Evolutionary conservation across 2,888 invertebrate species (phyloP), one percentile per base, ranked within the genome.

Genomic region (Tromatobia lineatoria): DNA sequence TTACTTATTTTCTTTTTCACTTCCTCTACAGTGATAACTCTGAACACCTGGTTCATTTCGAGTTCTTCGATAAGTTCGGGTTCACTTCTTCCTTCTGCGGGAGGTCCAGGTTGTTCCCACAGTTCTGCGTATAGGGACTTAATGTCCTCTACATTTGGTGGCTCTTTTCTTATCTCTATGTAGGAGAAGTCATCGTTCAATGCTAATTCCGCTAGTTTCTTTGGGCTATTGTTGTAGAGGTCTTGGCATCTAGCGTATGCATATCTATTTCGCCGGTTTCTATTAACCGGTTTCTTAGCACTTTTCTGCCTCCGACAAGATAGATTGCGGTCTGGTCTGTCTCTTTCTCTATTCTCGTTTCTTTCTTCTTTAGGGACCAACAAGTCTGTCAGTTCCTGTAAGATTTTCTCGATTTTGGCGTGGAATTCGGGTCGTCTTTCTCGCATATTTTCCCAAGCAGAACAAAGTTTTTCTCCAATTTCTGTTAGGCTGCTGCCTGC

Each of bases 181-280:
- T 70, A 64, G 0, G 78, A 23, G 0, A 77, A 13, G 2, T 80
- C 80, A 1, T 88, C 89, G 81, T 83, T 85, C 81, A 74, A 83
- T 64, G 70, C 88, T 74, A 67, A 85, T 23, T 83, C 91, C 4
- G 76, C 91, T 78, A 86, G 86, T 38, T 83, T 91, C 82, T 52
- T 91, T 83, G 81, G 92, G 78, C 71, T 88, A 38, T 89, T 87
- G 84, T 88, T 87, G 13, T 73, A 92, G 0, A 92, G 64, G 7
- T 91, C 90, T 81, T 92, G 92, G 57, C 91, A 90, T 0, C 90
- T 75, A 0, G 91, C 90, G 52, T 89, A 92, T 3, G 85, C 69
- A 52, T 85, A 42, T 1, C 42, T 57, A 6, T 64, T 64, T 7
- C 67, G 23, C 8, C 29, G 11, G 3, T 66, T 42, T 0, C 52